These are phyloP conservation scores for Microplitis manilae DNA, from an alignment of 2,888 invertebrate species.

Conservation along the genomic window DNA sequence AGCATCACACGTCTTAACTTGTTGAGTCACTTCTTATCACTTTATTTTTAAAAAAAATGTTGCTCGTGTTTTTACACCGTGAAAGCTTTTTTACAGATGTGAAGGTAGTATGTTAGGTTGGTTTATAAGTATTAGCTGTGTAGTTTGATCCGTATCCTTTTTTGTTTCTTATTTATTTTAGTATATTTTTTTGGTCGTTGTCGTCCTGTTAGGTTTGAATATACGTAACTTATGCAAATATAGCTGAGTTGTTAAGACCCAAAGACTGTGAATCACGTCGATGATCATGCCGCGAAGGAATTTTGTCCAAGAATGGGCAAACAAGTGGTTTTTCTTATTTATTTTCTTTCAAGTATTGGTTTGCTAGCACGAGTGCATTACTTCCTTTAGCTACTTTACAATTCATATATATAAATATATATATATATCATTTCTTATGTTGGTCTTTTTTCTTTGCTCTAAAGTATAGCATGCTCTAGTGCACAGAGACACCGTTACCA, in stretches of 20 bases:
- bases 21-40: conserved; percentile 44
- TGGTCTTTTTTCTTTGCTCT: conserved; percentile 2
- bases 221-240: conserved; percentile 45
- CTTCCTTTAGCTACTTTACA: conserved; percentile 14
- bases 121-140: background rate
- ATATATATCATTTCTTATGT: background rate
- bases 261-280: conserved; percentile 43
- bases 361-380: conserved; percentile 35
- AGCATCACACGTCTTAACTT: conserved; percentile 35
- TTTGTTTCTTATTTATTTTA: conserved; percentile 3
- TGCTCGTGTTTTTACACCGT: background rate
- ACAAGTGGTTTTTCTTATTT: conserved; percentile 38
- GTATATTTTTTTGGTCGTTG: background rate
- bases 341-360: conserved; percentile 21
- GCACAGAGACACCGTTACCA: conserved; percentile 60
- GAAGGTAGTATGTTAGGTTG: too few species aligned
- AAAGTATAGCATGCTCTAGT: conserved; percentile 54
- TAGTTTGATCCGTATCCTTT: background rate
- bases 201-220: background rate
- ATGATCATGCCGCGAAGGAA: conserved; percentile 43
- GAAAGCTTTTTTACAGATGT: background rate
- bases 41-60: background rate
- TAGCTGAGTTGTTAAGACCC: conserved; percentile 35
- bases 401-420: background rate
- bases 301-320: conserved; percentile 38